Base-by-base conservation (phyloP, 2,888 invertebrate species). In the Salpingus planirostris region DNA sequence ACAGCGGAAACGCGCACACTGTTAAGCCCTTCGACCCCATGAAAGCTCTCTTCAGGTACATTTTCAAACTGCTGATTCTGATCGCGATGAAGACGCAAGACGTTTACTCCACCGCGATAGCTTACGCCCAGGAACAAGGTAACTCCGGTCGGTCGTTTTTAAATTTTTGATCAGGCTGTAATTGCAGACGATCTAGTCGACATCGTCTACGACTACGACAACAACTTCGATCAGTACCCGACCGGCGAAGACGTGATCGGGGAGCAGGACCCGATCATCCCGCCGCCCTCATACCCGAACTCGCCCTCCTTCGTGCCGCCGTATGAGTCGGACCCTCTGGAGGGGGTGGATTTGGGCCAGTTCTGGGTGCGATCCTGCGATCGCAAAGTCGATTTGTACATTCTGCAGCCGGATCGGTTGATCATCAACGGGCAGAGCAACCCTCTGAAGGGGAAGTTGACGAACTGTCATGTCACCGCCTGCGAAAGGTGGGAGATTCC, bases 371-470 rank as follows among this genome's bases (percentile, higher is more conserved):
- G 88, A 15, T 80, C 86, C 0, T 92, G 92, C 58, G 90, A 90
- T 62, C 80, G 89, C 47, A 83, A 83, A 59, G 86, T 87, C 0
- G 87, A 90, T 60, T 74, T 92, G 15, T 92, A 88, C 63, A 79
- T 84, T 36, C 63, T 89, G 21, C 88, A 89, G 62, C 85, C 87
- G 0, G 80, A 85, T 13, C 69, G 85, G 43, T 71, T 89, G 22
- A 87, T 80, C 52, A 83, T 76, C 29, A 80, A 77, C 46, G 80
- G 80, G 3, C 73, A 81, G 50, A 85, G 80, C 44, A 88, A 86
- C 65, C 89, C 88, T 14, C 69, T 88, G 2, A 90, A 89, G 67
- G 90, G 88, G 32, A 89, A 88, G 64, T 69, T 88, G 24, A 89
- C 87, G 21, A 90, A 88, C 60, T 90, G 88, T 58, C 89, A 87